Conservation (phyloP, 2,113 vertebrate species). For the Helogale parvula region DNA sequence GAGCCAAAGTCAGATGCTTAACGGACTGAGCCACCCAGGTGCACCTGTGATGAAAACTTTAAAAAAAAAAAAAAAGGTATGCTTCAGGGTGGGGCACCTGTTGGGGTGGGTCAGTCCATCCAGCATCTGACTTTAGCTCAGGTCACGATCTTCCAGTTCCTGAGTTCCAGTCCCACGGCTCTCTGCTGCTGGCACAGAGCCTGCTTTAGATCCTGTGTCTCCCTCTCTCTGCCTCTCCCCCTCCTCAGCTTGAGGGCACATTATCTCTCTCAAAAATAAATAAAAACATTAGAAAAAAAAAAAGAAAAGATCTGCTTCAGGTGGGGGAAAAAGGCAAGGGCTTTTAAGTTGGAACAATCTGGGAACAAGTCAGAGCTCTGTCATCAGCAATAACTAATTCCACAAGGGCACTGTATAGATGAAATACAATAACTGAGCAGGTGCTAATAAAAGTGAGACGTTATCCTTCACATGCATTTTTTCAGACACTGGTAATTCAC, state of each 20-base stretch:
- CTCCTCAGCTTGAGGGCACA: too few relatives aligned
- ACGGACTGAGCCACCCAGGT: too few relatives aligned
- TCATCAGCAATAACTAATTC: background rate
- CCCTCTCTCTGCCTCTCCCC: too few relatives aligned
- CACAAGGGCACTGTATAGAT: background rate
- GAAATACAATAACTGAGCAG: background rate
- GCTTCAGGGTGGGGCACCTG: too few relatives aligned
- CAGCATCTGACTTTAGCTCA: too few relatives aligned
- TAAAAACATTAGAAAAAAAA: too few relatives aligned
- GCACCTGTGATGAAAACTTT: background rate
- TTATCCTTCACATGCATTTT: background rate
- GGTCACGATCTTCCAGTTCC: background rate
- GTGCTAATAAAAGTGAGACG: background rate
- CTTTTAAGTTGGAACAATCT: background rate
- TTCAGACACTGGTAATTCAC: background rate
- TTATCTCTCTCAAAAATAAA: too few relatives aligned
- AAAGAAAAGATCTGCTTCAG: background rate
- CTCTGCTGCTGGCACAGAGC: too few relatives aligned
- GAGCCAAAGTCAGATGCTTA: too few relatives aligned
- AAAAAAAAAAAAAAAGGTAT: background rate
- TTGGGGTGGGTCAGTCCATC: too few relatives aligned
- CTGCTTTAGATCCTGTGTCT: too few relatives aligned
- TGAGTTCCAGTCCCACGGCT: too few relatives aligned
- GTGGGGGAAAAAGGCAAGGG: background rate
- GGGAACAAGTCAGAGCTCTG: background rate